Percentiles rank a stretch among this genome's conserved stretches.
Evolutionary conservation across 2,888 invertebrate species (phyloP).

Genomic region (Lasioglossum vierecki): DNA sequence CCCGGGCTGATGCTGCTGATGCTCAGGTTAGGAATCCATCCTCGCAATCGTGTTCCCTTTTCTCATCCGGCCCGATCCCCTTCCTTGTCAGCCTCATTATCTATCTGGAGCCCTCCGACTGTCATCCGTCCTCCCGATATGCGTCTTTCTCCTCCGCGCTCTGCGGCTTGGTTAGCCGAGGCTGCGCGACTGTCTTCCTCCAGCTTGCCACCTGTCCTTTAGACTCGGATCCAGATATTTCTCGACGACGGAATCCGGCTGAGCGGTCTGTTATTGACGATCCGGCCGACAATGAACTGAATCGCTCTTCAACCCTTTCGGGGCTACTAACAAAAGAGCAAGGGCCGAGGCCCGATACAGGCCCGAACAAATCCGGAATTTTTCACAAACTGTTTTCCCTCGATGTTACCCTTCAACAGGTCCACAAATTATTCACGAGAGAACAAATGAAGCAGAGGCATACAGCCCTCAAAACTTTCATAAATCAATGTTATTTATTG

Average conservation of each 20-base stretch:
- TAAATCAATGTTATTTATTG: background rate
- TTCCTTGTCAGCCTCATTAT: conserved; percentile 69
- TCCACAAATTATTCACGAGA: too few relatives aligned
- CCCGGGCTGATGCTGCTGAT: conserved; percentile 62
- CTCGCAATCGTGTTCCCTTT: conserved; percentile 64
- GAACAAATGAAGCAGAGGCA: too few relatives aligned
- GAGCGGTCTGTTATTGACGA: conserved; percentile 54
- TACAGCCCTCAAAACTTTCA: background rate
- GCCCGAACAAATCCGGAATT: background rate
- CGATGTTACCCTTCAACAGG: background rate
- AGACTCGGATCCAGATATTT: conserved; percentile 51
- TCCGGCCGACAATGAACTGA: conserved; percentile 44
- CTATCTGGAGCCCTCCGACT: conserved; percentile 62
- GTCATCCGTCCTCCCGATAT: conserved; percentile 67
- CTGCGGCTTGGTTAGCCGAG: conserved; percentile 16
- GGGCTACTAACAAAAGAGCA: conserved; percentile 30
- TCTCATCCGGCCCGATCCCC: conserved; percentile 58
- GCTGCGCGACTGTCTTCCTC: conserved; percentile 29
- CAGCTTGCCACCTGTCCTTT: conserved; percentile 47
- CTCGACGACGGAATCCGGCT: conserved; percentile 50
- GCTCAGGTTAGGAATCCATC: conserved; percentile 69
- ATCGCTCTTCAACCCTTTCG: conserved; percentile 45
- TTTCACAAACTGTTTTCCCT: background rate
- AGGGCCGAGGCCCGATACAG: background rate
- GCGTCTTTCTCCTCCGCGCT: conserved; percentile 52